phyloP scores from a whole-genome alignment of 1,140 invertebrate genomes.

The Conus betulinus region DNA sequence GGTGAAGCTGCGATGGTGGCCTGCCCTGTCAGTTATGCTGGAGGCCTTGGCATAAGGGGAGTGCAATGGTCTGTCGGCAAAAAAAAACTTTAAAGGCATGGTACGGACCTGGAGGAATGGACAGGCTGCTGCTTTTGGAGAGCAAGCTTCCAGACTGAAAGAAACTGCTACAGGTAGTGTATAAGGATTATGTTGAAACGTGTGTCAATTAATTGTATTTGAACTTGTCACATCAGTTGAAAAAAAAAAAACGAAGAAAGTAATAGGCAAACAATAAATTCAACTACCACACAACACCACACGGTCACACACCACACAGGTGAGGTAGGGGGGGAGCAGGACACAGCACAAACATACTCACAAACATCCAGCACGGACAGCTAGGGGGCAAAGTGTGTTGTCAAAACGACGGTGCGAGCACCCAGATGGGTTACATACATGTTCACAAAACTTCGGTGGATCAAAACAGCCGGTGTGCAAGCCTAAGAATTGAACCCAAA shows the following conservation, averaged over 20 bases:
- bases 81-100: too few species aligned
- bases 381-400: too few species aligned
- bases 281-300: too few species aligned
- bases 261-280: too few species aligned
- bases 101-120: neutral
- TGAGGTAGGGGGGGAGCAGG: too few species aligned
- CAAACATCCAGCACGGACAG: neutral
- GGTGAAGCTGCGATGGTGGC: too few species aligned
- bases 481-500: too few species aligned
- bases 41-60: neutral
- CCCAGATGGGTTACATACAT: too few species aligned
- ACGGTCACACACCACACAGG: too few species aligned
- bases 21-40: neutral
- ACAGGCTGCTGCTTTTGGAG: neutral
- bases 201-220: neutral
- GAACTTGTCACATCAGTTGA: neutral
- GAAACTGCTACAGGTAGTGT: neutral
- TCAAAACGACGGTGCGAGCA: too few species aligned
- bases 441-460: too few species aligned
- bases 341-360: neutral
- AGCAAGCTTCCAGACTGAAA: neutral
- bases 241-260: neutral
- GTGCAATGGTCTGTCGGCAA: neutral
- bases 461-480: too few species aligned
- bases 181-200: neutral